Conservation (phyloP, 2,113 vertebrate genomes). For the Tychaedon coryphoeus region DNA sequence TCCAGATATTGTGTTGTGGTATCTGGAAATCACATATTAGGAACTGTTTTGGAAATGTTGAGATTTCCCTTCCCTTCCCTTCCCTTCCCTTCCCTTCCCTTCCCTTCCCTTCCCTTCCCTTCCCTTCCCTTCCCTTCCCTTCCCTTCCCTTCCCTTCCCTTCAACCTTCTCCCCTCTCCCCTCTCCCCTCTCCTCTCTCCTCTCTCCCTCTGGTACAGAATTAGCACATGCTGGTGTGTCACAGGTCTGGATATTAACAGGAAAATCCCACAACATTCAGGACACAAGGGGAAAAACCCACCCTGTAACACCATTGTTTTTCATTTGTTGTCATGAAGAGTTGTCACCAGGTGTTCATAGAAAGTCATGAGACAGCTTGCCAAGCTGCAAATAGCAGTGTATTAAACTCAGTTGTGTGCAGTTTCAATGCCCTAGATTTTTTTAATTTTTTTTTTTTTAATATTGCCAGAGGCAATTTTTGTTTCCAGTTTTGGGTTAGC, state of each 20-base stretch:
- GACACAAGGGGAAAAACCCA: not conserved
- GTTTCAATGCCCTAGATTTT: not conserved
- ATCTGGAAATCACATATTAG: not conserved
- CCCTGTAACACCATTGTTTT: not conserved
- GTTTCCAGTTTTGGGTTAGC: constrained; percentile 4
- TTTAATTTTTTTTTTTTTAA: not conserved
- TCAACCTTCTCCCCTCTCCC: not conserved
- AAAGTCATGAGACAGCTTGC: not conserved
- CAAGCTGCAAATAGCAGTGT: not conserved
- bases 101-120: accelerated
- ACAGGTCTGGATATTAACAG: not conserved
- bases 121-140: accelerated
- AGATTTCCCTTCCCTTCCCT: accelerated
- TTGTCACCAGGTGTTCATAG: not conserved
- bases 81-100: accelerated
- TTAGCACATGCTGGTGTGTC: not conserved
- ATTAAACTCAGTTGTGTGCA: not conserved
- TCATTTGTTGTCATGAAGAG: not conserved
- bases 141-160: accelerated
- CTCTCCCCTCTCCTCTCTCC: too few species aligned
- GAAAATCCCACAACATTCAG: not conserved
- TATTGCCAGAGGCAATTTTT: not conserved
- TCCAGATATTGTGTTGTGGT: not conserved
- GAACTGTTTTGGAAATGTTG: not conserved
- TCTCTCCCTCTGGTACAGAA: not conserved